Conservation (phyloP, 2,888 invertebrate genomes). For the Nectonema munidae region DNA sequence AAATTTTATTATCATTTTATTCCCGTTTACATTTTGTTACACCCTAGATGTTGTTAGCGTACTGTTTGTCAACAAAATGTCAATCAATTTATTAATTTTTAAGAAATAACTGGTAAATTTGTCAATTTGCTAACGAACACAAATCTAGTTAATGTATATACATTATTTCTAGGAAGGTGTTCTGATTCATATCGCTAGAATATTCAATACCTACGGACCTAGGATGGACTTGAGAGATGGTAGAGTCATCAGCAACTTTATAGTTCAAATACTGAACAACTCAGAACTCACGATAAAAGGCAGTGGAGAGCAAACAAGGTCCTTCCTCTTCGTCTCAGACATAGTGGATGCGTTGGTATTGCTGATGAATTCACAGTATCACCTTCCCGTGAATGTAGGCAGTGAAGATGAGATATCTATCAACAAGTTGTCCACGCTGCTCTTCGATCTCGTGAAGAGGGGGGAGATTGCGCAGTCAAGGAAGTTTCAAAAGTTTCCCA, state of each 20-base stretch:
- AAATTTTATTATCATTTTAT: too few relatives aligned
- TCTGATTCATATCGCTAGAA: constrained; percentile 67
- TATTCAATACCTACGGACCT: constrained; percentile 94
- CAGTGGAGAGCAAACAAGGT: constrained; percentile 35
- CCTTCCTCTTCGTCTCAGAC: constrained; percentile 90
- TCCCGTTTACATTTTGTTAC: too few relatives aligned
- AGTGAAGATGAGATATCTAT: constrained; percentile 94
- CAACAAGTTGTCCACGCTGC: constrained; percentile 32
- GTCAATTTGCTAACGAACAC: too few relatives aligned
- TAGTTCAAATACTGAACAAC: constrained; percentile 70
- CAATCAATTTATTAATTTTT: too few relatives aligned
- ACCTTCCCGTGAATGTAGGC: constrained; percentile 67
- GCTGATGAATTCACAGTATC: constrained; percentile 70
- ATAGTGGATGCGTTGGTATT: constrained; percentile 64
- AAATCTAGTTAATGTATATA: too few relatives aligned
- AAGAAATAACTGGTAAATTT: too few relatives aligned
- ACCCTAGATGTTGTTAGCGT: too few relatives aligned
- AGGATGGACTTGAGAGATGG: constrained; percentile 97
- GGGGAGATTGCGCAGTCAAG: constrained; percentile 24
- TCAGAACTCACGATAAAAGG: constrained; percentile 57
- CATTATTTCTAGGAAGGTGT: constrained; percentile 40
- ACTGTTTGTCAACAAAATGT: too few relatives aligned
- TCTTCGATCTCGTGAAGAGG: constrained; percentile 26
- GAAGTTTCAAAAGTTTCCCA: constrained; percentile 2
- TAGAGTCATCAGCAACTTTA: constrained; percentile 86